phyloP scores from a whole-genome alignment of 35 echinoderm and acorn worm species.

The Eucidaris tribuloides region DNA sequence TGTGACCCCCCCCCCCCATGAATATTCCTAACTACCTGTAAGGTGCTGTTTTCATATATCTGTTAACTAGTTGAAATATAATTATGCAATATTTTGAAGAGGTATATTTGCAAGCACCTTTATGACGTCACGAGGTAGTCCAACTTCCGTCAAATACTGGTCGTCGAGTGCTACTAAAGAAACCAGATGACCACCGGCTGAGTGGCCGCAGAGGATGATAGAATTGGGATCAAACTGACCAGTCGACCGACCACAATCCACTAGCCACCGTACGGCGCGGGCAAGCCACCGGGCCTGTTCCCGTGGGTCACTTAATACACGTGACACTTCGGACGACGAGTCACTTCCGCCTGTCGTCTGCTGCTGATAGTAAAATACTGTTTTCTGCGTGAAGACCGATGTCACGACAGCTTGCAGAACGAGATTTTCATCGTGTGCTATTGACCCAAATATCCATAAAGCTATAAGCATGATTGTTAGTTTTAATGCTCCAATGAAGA shows the following conservation, averaged over 20 bases:
- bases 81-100: neutral
- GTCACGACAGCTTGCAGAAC: neutral
- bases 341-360: neutral
- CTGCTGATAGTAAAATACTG: neutral
- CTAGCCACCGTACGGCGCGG: neutral
- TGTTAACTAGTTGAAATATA: neutral
- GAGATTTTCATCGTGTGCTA: too few species aligned
- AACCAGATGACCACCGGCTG: conserved; percentile 23
- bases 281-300: neutral
- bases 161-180: neutral
- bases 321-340: neutral
- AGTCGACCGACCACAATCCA: neutral
- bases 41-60: neutral
- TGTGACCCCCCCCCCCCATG: too few species aligned
- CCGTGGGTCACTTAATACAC: neutral
- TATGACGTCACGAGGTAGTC: neutral
- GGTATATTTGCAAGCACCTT: neutral
- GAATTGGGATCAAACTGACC: conserved; percentile 11
- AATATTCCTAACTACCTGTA: too few species aligned
- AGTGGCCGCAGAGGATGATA: conserved; percentile 11
- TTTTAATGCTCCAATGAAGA: too few species aligned
- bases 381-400: neutral
- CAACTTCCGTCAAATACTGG: neutral
- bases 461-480: neutral
- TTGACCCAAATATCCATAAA: too few species aligned